phyloP scores from a whole-genome alignment of 2,113 vertebrate species.

The Gymnogyps californianus region DNA sequence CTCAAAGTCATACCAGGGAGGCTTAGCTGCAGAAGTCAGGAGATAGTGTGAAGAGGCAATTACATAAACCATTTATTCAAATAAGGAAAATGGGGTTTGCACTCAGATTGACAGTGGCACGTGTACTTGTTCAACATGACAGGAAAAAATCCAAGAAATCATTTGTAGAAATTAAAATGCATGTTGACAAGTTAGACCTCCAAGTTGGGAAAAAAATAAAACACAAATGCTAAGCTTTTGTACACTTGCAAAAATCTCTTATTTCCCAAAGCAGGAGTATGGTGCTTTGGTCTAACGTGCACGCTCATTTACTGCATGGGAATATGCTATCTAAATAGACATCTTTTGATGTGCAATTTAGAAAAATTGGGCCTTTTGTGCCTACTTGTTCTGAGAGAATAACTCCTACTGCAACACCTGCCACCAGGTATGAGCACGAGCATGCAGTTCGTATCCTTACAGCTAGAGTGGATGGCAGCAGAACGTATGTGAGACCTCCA shows the following conservation, averaged over 20 bases:
- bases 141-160: not conserved
- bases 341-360: not conserved
- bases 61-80: conserved; percentile 42
- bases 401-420: not conserved
- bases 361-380: not conserved
- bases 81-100: not conserved
- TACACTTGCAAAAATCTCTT: not conserved
- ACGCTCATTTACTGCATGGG: not conserved
- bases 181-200: not conserved
- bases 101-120: not conserved
- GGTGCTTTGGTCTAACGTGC: not conserved
- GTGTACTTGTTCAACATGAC: not conserved
- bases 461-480: not conserved
- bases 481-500: rapidly evolving
- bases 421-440: not conserved
- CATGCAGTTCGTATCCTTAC: rapidly evolving
- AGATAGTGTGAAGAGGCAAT: conserved; percentile 15
- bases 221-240: not conserved
- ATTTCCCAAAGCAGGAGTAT: not conserved
- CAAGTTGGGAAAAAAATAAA: not conserved
- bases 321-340: not conserved
- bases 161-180: not conserved
- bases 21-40: not conserved
- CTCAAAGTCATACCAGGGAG: not conserved
- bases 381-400: not conserved